Evolutionary conservation across 1,140 invertebrate species (phyloP), one percentile per base, ranked within the genome.

Genomic region (Zaprionus ornatus): DNA sequence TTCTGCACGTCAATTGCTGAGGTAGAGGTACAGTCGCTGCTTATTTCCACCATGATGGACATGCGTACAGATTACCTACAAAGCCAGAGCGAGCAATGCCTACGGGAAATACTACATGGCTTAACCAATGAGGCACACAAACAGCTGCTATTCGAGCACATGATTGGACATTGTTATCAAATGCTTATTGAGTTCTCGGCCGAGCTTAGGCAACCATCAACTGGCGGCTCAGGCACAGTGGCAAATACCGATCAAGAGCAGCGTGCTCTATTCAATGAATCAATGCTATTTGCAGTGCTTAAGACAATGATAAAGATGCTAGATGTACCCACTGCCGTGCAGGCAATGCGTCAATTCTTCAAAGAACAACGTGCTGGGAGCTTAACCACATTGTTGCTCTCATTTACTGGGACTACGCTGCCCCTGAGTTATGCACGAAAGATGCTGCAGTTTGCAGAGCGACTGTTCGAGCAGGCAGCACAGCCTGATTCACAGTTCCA

Each of bases 251-350:
- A 79, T 17, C 80, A 82, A 19, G 75, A 81, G 23, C 72, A 78
- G 48, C 77, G 87, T 1, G 79, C 84, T 0, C 42, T 84, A 6
- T 88, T 92, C 21, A 82, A 92, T 15, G 92, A 93, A 42, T 77
- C 83, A 1, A 90, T 92, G 84, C 57, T 92, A 13, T 86, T 92
- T 61, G 83, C 91, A 0, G 81, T 92, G 23, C 65, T 93, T 83
- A 65, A 96, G 74, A 98, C 97, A 82, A 96, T 98, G 95, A 97
- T 98, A 92, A 95, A 95, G 74, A 94, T 98, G 57, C 86, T 98
- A 10, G 97, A 98, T 29, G 96, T 96, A 74, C 93, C 95, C 13
- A 94, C 95, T 1, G 97, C 97, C 0, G 95, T 96, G 52, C 94
- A 95, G 80, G 97, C 98, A 0, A 95, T 98, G 77, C 95, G 97